Evolutionary conservation across 2,888 invertebrate species (phyloP).

Genomic region (Ophonus ardosiacus): DNA sequence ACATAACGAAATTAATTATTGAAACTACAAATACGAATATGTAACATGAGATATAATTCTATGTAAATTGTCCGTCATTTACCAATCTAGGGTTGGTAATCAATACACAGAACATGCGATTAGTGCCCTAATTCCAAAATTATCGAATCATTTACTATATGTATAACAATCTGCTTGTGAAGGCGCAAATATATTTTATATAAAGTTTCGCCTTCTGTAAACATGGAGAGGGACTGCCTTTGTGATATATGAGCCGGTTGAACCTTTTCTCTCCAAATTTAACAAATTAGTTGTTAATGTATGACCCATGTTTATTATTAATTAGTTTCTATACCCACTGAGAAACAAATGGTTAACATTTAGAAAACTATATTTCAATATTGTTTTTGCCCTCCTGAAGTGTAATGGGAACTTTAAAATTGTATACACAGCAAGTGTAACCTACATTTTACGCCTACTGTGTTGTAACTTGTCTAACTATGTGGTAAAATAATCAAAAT

Average conservation of each 20-base stretch:
- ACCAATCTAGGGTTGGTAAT: slow-evolving; percentile 3
- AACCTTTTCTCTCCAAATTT: slow-evolving; percentile 9
- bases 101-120: slow-evolving; percentile 19
- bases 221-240: background rate
- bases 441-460: no score
- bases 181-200: slow-evolving; percentile 15
- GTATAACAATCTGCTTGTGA: slow-evolving; percentile 21
- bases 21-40: slow-evolving; percentile 19
- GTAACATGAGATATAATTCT: slow-evolving; percentile 15
- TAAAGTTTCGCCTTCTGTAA: slow-evolving; percentile 10
- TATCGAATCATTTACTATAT: slow-evolving; percentile 10
- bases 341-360: no score
- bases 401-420: no score
- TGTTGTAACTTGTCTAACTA: no score
- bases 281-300: background rate
- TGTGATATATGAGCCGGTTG: slow-evolving; percentile 1
- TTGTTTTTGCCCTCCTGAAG: no score
- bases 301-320: background rate
- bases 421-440: no score
- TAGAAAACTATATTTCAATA: no score
- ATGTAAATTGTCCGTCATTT: slow-evolving; percentile 16
- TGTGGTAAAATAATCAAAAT: no score
- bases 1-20: slow-evolving; percentile 22
- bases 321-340: background rate
- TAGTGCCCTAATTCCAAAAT: slow-evolving; percentile 22